Conservation (phyloP, 2,113 vertebrate species). For the Thermophis baileyi region DNA sequence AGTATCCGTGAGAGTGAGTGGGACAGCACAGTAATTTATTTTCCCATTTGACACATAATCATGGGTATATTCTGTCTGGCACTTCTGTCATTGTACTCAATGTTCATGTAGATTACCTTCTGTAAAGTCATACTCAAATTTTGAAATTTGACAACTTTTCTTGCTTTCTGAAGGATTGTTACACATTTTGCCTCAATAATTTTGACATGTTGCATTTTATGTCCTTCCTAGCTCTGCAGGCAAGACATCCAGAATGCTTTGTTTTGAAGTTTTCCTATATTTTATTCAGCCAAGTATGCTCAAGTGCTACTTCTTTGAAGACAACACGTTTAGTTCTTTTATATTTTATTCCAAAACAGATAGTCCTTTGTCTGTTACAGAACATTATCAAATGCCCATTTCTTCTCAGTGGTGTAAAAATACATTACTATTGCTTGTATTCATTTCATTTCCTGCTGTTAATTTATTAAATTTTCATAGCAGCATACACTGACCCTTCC, state of each 20-base stretch:
- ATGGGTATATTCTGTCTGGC: neutral
- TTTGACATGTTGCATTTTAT: neutral
- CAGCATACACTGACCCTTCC: neutral
- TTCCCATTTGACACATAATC: neutral
- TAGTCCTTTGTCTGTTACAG: neutral
- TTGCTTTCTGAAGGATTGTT: neutral
- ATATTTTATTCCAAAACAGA: neutral
- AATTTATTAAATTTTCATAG: neutral
- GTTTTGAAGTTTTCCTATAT: neutral
- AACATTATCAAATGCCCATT: neutral
- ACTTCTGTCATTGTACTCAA: neutral
- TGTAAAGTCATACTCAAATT: neutral
- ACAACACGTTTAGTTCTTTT: neutral
- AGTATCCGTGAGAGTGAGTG: neutral
- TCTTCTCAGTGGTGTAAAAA: neutral
- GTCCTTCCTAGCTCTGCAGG: neutral
- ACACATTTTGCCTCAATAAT: neutral
- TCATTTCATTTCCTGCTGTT: slow-evolving; percentile 1
- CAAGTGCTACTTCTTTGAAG: neutral
- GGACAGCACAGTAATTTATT: neutral
- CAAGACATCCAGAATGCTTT: neutral
- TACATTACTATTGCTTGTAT: neutral
- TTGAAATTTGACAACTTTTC: neutral
- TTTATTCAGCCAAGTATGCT: neutral
- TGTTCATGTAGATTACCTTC: neutral